A percentile compares a stretch with the other conserved stretches of the same genome.
phyloP scores from a whole-genome alignment of 2,888 invertebrate species.

The Drosophila lutescens region DNA sequence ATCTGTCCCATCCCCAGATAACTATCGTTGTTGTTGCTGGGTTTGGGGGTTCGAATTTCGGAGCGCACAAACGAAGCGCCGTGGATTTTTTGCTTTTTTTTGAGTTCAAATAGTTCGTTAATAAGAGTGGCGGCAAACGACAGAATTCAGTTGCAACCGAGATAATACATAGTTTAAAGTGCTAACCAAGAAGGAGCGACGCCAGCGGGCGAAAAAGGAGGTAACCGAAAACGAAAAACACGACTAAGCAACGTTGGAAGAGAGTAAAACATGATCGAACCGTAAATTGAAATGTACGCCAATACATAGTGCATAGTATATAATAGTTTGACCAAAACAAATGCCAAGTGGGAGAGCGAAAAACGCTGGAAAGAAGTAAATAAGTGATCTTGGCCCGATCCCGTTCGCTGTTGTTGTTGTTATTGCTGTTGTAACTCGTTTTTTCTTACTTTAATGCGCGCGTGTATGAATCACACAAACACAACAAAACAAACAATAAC shows the following conservation, averaged over 20 bases:
- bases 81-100: constrained; percentile 44
- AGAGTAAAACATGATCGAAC: constrained; percentile 26
- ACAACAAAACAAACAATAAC: constrained; percentile 51
- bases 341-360: constrained; percentile 16
- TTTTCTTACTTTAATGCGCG: constrained; percentile 58
- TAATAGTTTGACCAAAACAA: constrained; percentile 20
- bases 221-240: constrained; percentile 23
- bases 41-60: background rate
- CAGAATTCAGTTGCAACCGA: background rate
- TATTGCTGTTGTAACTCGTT: constrained; percentile 69
- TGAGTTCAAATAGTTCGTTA: constrained; percentile 59
- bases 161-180: constrained; percentile 11
- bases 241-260: constrained; percentile 20
- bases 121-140: constrained; percentile 13
- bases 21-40: constrained; percentile 4
- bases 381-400: constrained; percentile 67
- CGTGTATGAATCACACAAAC: constrained; percentile 66
- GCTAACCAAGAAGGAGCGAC: constrained; percentile 2
- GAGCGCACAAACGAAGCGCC: constrained; percentile 8
- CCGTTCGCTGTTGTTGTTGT: constrained; percentile 48
- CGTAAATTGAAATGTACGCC: constrained; percentile 13
- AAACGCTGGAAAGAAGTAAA: constrained; percentile 27
- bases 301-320: constrained; percentile 1
- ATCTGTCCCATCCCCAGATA: no score
- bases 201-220: constrained; percentile 8